Conservation (phyloP, 2,113 vertebrate species). For the Noturus placidus region DNA sequence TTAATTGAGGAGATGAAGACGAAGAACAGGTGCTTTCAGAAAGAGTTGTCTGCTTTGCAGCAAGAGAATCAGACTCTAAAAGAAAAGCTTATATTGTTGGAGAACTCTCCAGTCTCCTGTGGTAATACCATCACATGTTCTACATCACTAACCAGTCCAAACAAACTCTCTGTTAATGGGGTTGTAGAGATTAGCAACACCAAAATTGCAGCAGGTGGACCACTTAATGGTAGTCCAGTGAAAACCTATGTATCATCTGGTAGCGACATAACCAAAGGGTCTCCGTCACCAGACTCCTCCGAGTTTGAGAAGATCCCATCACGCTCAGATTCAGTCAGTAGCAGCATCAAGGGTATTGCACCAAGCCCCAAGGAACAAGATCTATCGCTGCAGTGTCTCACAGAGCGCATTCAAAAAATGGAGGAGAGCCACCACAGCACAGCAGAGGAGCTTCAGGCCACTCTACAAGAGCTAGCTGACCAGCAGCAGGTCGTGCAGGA, state of each 20-base stretch:
- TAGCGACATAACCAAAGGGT: slow-evolving; percentile 86
- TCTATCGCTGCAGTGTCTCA: slow-evolving; percentile 83
- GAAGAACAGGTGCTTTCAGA: slow-evolving; percentile 85
- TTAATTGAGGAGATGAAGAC: slow-evolving; percentile 81
- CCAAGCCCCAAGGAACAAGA: slow-evolving; percentile 57
- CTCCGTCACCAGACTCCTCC: slow-evolving; percentile 83
- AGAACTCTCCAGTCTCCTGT: slow-evolving; percentile 75
- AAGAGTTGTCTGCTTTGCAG: slow-evolving; percentile 79
- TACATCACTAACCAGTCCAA: slow-evolving; percentile 71
- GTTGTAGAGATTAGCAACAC: slow-evolving; percentile 59
- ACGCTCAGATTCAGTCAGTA: slow-evolving; percentile 75
- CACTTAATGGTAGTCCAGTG: slow-evolving; percentile 56
- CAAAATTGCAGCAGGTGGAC: slow-evolving; percentile 38
- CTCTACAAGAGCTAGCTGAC: slow-evolving; percentile 89
- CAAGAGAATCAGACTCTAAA: slow-evolving; percentile 88
- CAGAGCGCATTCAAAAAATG: slow-evolving; percentile 90
- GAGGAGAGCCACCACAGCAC: slow-evolving; percentile 96
- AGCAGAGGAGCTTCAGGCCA: slow-evolving; percentile 91
- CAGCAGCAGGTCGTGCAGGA: slow-evolving; percentile 96
- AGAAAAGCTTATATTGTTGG: slow-evolving; percentile 82
- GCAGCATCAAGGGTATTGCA: slow-evolving; percentile 65
- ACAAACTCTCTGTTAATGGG: slow-evolving; percentile 60
- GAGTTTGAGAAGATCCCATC: slow-evolving; percentile 91
- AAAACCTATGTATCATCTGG: slow-evolving; percentile 80
- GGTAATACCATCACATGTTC: slow-evolving; percentile 65